Base-by-base conservation (phyloP, 2,113 vertebrate species). In the Syrrhaptes paradoxus region DNA sequence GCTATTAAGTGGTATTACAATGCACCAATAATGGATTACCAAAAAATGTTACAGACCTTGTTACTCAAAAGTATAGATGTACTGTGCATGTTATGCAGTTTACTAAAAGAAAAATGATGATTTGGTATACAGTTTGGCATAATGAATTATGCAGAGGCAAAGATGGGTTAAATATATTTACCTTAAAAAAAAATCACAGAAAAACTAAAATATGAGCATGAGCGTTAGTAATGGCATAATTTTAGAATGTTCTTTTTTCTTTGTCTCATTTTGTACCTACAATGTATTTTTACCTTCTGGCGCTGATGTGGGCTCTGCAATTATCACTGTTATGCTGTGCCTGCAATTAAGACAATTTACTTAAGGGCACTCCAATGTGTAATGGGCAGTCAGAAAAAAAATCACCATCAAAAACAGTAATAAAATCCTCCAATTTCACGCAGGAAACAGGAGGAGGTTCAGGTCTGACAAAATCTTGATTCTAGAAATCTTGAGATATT, bases 1-100 rank as follows among this genome's bases (percentile, higher is more conserved):
- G 34, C 78, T 88, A 96, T 95, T 94, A 96, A 95, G 91, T 77
- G 18, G 48, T 76, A 83, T 93, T 85, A 85, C 63, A 71, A 74
- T 77, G 43, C 46, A 88, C 55, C 78, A 90, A 71, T 88, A 96
- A 94, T 84, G 85, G 78, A 90, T 95, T 93, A 74, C 43, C 74
- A 90, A 93, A 89, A 93, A 48, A 58, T 65, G 41, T 83, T 93
- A 59, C 41, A 80, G 78, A 90, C 72, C 75, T 85, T 59, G 59
- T 74, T 80, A 71, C 54, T 90, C 1, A 0, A 1, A 87, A 94
- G 75, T 87, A 25, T 72, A 84, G 70, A 76, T 29, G 28, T 26
- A 62, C 26, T 85, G 15, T 55, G 46, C 22, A 76, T 19, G 48
- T 48, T 58, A 19, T 26, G 6, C 8, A 66, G 18, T 58, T 87